phyloP scores from a whole-genome alignment of 2,797 vertebrate species.

The Tokudaia muenninki region DNA sequence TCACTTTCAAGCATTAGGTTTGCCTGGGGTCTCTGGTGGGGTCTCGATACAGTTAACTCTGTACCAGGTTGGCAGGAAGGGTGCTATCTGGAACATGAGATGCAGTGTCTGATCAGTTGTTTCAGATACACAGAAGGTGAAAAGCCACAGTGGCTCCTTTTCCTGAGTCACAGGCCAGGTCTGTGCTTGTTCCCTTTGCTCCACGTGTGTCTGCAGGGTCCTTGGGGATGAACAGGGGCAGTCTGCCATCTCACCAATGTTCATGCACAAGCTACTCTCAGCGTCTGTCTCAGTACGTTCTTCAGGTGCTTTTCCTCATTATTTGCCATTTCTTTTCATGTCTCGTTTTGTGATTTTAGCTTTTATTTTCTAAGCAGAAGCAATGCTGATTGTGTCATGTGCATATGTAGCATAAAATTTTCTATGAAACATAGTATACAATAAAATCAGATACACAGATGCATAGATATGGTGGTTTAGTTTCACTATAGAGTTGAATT shows the following conservation, averaged over 20 bases:
- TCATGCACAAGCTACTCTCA: neutral
- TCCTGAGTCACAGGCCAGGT: neutral
- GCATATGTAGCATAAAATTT: neutral
- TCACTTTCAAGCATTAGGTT: neutral
- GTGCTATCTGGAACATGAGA: neutral
- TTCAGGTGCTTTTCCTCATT: neutral
- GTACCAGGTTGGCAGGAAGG: neutral
- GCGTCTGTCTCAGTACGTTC: neutral
- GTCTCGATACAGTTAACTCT: neutral
- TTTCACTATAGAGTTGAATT: neutral
- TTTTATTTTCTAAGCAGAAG: slow-evolving; percentile 26
- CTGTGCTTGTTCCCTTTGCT: neutral
- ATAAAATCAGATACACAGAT: neutral
- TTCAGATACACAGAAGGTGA: neutral
- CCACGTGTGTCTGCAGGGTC: neutral
- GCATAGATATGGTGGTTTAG: neutral
- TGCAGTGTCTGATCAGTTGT: neutral
- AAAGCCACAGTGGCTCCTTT: neutral
- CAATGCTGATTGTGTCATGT: neutral
- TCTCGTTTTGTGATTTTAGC: neutral
- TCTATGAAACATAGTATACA: neutral
- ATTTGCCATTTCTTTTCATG: neutral
- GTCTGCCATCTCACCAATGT: neutral
- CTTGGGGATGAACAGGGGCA: neutral
- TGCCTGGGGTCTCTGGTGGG: neutral